Conservation (phyloP, 2,888 invertebrate species). For the Neoscelio sp. region DNA sequence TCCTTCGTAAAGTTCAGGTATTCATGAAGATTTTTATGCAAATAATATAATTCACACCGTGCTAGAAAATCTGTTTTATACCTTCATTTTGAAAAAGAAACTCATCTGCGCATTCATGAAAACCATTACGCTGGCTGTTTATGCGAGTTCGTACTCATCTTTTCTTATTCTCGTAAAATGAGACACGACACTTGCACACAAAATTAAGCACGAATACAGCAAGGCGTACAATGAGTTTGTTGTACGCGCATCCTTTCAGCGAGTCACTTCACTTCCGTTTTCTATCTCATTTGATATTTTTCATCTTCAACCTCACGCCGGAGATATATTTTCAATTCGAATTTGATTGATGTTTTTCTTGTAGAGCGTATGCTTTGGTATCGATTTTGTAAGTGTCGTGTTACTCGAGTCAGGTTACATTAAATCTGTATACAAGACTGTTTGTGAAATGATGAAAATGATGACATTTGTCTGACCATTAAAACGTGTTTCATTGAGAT, state of each 20-base stretch:
- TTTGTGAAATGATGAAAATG: no score
- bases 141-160: slow-evolving; percentile 44
- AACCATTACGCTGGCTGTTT: slow-evolving; percentile 47
- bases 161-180: slow-evolving; percentile 56
- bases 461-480: no score
- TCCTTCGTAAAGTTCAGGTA: slow-evolving; percentile 12
- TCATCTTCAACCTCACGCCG: not conserved
- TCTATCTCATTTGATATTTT: slow-evolving; percentile 16
- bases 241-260: slow-evolving; percentile 8
- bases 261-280: not conserved
- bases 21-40: slow-evolving; percentile 42
- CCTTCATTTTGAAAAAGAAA: slow-evolving; percentile 35
- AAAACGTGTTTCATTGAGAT: no score
- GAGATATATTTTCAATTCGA: slow-evolving; percentile 1
- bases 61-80: slow-evolving; percentile 35
- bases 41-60: slow-evolving; percentile 27
- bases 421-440: no score
- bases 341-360: not conserved
- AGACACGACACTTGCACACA: slow-evolving; percentile 49
- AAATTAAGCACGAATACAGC: slow-evolving; percentile 35
- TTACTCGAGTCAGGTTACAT: no score
- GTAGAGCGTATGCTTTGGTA: not conserved
- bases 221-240: slow-evolving; percentile 4
- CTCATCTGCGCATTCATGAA: slow-evolving; percentile 24
- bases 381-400: no score